These are phyloP conservation scores for Brienomyrus brachyistius DNA, from an alignment of 2,113 vertebrate species.

Conservation along the genomic window DNA sequence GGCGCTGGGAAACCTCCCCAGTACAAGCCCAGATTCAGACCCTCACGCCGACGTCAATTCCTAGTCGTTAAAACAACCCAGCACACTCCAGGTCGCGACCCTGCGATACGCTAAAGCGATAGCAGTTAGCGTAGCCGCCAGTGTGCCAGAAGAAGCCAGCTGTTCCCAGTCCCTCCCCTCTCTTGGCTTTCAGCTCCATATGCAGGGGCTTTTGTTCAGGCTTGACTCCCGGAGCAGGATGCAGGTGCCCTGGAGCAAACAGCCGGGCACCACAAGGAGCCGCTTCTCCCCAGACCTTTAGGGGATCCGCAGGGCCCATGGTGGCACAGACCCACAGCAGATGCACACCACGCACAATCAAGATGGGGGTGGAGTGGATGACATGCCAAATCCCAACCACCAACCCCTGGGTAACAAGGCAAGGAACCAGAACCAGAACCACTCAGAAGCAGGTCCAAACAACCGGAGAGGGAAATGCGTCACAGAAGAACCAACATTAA, in stretches of 20 bases:
- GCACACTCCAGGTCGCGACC: background rate
- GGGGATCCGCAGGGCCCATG: conserved; percentile 11
- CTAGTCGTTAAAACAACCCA: background rate
- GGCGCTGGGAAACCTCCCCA: too few relatives aligned
- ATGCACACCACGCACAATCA: background rate
- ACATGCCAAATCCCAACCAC: background rate
- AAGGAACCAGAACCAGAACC: background rate
- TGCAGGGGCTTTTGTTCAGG: conserved; percentile 60
- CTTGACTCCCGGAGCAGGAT: conserved; percentile 57
- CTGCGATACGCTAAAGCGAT: background rate
- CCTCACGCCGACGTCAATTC: background rate
- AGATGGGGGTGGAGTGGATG: background rate
- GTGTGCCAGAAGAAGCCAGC: background rate
- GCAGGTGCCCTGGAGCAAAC: conserved; percentile 61
- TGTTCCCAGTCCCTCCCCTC: conserved; percentile 20
- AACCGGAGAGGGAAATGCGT: background rate
- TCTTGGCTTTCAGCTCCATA: conserved; percentile 45
- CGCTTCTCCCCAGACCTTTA: background rate
- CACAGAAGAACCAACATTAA: background rate
- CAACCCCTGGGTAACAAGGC: background rate
- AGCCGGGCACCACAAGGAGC: conserved; percentile 27
- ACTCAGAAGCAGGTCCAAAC: background rate
- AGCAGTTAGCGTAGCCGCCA: background rate
- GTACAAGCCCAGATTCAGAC: background rate
- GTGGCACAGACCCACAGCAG: background rate